phyloP scores from a whole-genome alignment of 2,888 invertebrate genomes.

The Muschampia plurimacula region DNA sequence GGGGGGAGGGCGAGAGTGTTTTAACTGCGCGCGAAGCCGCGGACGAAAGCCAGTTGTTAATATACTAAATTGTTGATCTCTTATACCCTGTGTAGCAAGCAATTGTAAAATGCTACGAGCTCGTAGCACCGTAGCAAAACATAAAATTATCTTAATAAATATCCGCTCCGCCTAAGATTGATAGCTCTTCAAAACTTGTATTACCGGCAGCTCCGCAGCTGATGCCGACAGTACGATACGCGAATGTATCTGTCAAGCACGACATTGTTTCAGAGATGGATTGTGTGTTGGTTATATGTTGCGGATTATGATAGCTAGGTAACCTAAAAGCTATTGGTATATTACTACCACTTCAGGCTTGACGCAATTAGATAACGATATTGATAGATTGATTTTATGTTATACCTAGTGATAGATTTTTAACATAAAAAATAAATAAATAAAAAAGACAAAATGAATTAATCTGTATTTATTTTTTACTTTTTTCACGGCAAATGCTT shows the following conservation, averaged over 20 bases:
- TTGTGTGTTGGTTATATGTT: not conserved
- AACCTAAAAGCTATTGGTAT: not conserved
- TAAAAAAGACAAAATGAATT: too few species aligned
- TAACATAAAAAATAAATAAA: too few species aligned
- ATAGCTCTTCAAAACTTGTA: slow-evolving; percentile 18
- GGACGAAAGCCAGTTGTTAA: not conserved
- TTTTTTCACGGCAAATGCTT: too few species aligned
- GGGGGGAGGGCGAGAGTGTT: too few species aligned
- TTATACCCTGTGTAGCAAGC: not conserved
- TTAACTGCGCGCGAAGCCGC: too few species aligned
- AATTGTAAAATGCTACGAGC: not conserved
- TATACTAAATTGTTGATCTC: not conserved
- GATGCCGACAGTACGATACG: slow-evolving; percentile 5
- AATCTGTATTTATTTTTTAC: too few species aligned
- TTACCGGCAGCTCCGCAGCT: not conserved
- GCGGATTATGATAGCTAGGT: not conserved
- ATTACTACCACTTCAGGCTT: too few species aligned
- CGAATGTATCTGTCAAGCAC: slow-evolving; percentile 18
- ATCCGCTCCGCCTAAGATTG: not conserved
- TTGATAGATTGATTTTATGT: too few species aligned
- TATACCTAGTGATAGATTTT: too few species aligned
- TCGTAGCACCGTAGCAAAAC: slow-evolving; percentile 12
- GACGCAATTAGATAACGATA: too few species aligned
- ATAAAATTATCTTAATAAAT: slow-evolving; percentile 15
- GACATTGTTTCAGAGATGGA: slow-evolving; percentile 25